A percentile compares a stretch with the other conserved stretches of the same genome.
These are phyloP conservation scores for Acanthaster planci DNA, from an alignment of 35 echinoderm and acorn worm genomes.

Conservation along the genomic window DNA sequence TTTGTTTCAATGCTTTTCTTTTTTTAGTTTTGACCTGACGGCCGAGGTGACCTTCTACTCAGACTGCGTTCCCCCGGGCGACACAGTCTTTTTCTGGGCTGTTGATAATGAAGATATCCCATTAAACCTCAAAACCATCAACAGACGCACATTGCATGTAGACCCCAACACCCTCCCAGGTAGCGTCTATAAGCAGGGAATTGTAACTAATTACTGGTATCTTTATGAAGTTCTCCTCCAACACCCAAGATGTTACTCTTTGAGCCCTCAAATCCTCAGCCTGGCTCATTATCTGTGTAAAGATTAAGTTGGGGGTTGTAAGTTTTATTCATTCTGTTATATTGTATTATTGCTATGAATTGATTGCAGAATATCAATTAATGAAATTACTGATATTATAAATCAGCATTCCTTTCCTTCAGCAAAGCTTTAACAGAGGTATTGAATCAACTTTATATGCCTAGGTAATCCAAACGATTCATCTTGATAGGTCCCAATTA, in stretches of 20 bases:
- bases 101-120: slow-evolving; percentile 57
- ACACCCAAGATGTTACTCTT: too few relatives aligned
- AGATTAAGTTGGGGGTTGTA: too few relatives aligned
- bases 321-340: too few relatives aligned
- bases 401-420: background rate
- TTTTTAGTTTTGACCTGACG: slow-evolving; percentile 50
- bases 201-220: too few relatives aligned
- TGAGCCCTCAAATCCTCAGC: too few relatives aligned
- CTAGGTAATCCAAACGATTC: too few relatives aligned
- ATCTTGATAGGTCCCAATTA: background rate
- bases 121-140: slow-evolving; percentile 62
- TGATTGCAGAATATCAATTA: too few relatives aligned
- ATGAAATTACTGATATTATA: too few relatives aligned
- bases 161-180: slow-evolving; percentile 64
- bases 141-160: slow-evolving; percentile 47
- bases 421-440: background rate
- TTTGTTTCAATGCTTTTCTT: background rate
- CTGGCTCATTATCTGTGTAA: too few relatives aligned
- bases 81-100: slow-evolving; percentile 61
- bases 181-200: slow-evolving; percentile 26
- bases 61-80: slow-evolving; percentile 65
- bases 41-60: slow-evolving; percentile 65
- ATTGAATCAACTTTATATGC: background rate
- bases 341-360: too few relatives aligned
- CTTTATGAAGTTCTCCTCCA: too few relatives aligned